Evolutionary conservation across 1,140 invertebrate species (phyloP), one percentile per base, ranked within the genome.

Genomic region (Pantala flavescens): DNA sequence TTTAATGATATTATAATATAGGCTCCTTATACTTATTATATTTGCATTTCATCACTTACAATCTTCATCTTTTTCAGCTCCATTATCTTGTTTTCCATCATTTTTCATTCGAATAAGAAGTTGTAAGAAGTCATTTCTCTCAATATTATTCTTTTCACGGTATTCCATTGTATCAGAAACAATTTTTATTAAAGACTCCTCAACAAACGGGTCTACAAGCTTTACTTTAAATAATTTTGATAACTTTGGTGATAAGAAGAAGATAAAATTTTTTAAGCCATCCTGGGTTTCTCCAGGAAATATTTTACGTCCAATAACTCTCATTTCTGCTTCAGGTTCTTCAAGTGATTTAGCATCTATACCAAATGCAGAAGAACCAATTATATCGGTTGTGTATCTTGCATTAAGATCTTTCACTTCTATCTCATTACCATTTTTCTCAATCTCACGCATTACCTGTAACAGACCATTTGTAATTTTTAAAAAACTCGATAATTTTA

Each of bases 311-410:
- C 74, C 71, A 70, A 63, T 73, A 0, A 36, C 10, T 21, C 76
- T 10, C 21, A 76, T 72, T 73, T 73, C 74, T 12, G 28, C 85
- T 24, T 84, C 78, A 9, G 84, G 80, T 76, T 87, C 80, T 21
- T 80, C 80, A 19, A 88, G 77, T 3, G 84, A 84, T 55, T 87
- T 84, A 7, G 86, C 84, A 70, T 86, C 82, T 74, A 88, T 81
- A 19, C 87, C 88, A 78, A 86, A 88, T 7, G 85, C 87, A 74
- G 84, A 84, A 3, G 83, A 85, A 7, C 86, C 86, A 70, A 89
- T 88, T 9, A 86, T 83, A 79, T 89, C 87, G 11, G 86, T 86
- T 7, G 84, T 84, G 75, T 85, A 88, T 75, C 49, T 84, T 0
- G 83, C 80, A n/a, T 70, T 49, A 2, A 76, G 14, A 3, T 75